Conservation (phyloP, 2,113 vertebrate genomes). For the Lycaon pictus region DNA sequence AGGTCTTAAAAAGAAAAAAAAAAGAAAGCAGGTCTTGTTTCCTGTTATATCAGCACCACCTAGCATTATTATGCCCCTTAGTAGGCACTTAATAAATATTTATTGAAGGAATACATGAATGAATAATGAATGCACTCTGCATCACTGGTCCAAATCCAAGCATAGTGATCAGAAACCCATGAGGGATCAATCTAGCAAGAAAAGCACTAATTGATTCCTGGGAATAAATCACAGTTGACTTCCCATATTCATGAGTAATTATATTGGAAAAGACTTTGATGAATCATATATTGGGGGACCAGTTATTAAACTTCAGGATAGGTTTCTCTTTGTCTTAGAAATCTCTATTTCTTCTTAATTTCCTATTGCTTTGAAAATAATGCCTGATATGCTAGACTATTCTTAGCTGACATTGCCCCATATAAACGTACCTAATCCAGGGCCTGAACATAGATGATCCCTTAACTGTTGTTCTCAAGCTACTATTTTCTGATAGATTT, state of each 20-base stretch:
- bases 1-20: not conserved
- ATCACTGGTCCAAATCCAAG: conserved; percentile 7
- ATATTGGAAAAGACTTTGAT: conserved; percentile 43
- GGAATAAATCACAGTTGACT: conserved; percentile 43
- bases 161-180: conserved; percentile 46
- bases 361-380: not conserved
- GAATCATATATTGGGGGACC: not conserved
- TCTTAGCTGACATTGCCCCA: not conserved
- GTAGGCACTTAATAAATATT: conserved; percentile 58
- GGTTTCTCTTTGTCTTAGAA: conserved; percentile 11
- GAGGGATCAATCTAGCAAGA: not conserved
- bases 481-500: not conserved
- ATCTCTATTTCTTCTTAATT: not conserved
- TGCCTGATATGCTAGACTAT: not conserved
- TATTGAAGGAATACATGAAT: conserved; percentile 34
- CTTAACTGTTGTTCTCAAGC: not conserved
- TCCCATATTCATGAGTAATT: conserved; percentile 50
- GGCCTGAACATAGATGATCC: not conserved
- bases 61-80: conserved; percentile 20
- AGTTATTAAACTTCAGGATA: conserved; percentile 3
- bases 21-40: not conserved
- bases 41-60: not conserved
- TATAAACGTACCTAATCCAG: not conserved
- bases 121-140: not conserved
- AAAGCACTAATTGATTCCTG: not conserved